Conservation (phyloP, 2,888 invertebrate genomes). For the Ophion obscuratus region DNA sequence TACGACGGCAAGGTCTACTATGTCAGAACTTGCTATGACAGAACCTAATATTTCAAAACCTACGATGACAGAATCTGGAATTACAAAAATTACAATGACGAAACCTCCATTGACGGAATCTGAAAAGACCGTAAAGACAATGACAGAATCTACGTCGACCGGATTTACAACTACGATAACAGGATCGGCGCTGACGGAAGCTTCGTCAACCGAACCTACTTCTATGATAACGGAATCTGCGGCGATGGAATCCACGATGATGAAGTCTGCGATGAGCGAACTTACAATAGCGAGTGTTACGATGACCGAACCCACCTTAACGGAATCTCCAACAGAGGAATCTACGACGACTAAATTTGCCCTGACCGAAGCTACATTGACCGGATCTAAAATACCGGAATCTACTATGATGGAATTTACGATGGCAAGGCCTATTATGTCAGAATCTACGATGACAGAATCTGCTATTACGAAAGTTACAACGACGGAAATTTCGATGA, state of each 20-base stretch:
- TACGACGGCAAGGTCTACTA: background rate
- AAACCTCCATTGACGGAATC: background rate
- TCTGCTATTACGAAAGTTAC: background rate
- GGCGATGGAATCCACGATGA: background rate
- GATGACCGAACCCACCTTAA: background rate
- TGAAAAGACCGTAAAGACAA: background rate
- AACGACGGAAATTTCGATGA: background rate
- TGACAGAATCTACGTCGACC: background rate
- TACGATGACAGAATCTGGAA: slow-evolving; percentile 4
- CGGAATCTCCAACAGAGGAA: background rate
- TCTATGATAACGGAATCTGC: background rate
- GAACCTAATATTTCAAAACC: background rate
- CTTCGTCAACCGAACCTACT: background rate
- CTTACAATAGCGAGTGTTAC: background rate
- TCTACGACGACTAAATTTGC: background rate
- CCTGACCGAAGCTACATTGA: background rate
- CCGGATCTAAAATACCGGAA: background rate
- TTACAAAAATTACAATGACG: slow-evolving; percentile 7
- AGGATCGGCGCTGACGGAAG: background rate
- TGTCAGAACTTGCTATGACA: background rate
- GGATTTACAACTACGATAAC: slow-evolving; percentile 21
- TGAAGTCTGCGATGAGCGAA: background rate
- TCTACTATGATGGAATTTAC: background rate
- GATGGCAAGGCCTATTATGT: background rate
- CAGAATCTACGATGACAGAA: slow-evolving; percentile 6